Evolutionary conservation across 2,797 vertebrate species (phyloP), one percentile per base, ranked within the genome.

Genomic region (Melanotaenia maccullochi): DNA sequence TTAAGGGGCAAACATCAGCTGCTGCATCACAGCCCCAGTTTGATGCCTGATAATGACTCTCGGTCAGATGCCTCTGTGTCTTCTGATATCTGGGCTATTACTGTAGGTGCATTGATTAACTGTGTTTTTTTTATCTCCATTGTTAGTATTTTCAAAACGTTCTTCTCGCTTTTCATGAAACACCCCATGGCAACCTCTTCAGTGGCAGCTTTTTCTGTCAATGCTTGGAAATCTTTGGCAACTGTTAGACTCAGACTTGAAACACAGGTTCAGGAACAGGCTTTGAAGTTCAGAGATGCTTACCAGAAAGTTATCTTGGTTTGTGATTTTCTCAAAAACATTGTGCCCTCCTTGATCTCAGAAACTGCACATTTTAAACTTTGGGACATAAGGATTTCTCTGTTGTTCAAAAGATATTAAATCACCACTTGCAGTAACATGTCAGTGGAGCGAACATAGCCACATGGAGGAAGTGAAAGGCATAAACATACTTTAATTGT

Each of bases 331-430:
- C 13, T 55, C 4, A 28, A 36, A 32, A 54, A 60, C 49, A 67
- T 9, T 28, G 54, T 32, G 30, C 44, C 3, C 32, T 73, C 0
- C 55, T 63, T 3, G 24, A 76, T 28, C 9, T 73, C 3, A 67
- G 6, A 54, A 54, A 67, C 4, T 47, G 58, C 40, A 2, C 9
- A 42, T 58, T 67, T 30, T 51, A 63, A 63, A 22, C 52, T 77
- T 13, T 73, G 52, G 38, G 64, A 68, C 59, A 75, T 70, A 22
- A 58, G 65, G 36, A 36, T 70, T 32, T 61, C 71, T 2, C 52
- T 60, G 0, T 3, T 76, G 24, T 69, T 66, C 12, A 75, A 83
- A 65, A 20, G 28, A 57, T 30, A 71, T 76, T 58, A 73, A 68
- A 57, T 69, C 16, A 59, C 32, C 0, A 28, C 59, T 2, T 47